Conservation (phyloP, 2,113 vertebrate species). For the Labeo catla region DNA sequence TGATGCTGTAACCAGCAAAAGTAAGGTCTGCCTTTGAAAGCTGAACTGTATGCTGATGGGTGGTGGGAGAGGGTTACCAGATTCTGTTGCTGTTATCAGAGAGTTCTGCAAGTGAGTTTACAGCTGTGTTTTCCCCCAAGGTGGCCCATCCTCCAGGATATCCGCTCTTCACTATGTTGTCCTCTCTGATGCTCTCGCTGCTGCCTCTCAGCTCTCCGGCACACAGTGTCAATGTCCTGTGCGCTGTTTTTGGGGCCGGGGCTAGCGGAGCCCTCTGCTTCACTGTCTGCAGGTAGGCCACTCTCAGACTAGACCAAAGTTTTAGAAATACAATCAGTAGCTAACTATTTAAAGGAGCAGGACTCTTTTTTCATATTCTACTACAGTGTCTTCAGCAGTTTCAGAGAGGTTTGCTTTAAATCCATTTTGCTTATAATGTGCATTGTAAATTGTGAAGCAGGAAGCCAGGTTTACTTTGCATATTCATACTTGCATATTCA, state of each 20-base stretch:
- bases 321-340: too few relatives aligned
- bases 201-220: conserved; percentile 83
- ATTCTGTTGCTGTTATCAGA: conserved; percentile 31
- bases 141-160: conserved; percentile 97
- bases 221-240: conserved; percentile 88
- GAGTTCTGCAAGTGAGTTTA: conserved; percentile 1
- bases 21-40: conserved; percentile 44
- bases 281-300: conserved; percentile 88
- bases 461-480: neutral
- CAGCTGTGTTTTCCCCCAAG: conserved; percentile 66
- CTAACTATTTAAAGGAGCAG: too few relatives aligned
- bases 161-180: conserved; percentile 90
- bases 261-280: conserved; percentile 87
- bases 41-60: conserved; percentile 2
- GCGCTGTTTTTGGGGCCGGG: conserved; percentile 82
- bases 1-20: conserved; percentile 34
- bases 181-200: conserved; percentile 75
- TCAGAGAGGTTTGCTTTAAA: too few relatives aligned
- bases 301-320: neutral
- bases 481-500: too few relatives aligned
- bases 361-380: too few relatives aligned
- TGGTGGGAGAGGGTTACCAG: neutral
- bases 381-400: too few relatives aligned
- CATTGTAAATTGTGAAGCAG: neutral
- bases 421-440: neutral